Evolutionary conservation across 53 echinoderm and acorn worm species (phyloP), one percentile per base, ranked within the genome.

Genomic region (Patiria pectinifera): DNA sequence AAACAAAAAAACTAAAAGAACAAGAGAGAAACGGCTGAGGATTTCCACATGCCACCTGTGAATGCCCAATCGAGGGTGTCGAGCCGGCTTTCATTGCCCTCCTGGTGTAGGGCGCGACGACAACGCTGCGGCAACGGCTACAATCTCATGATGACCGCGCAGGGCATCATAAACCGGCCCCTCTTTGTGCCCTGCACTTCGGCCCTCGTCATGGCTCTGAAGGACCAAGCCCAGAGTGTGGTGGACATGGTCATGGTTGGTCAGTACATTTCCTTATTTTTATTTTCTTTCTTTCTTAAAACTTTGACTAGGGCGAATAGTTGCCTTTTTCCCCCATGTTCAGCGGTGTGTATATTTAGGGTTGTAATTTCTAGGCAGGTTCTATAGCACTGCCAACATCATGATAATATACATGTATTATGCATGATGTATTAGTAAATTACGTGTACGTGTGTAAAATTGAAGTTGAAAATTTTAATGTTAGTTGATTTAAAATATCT

Each of bases 111-210:
- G 48, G 90, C 69, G 44, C 48, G 90, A 63, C 90, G 90, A 45
- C 81, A 77, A 8, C 81, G 81, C 63, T 81, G 80, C 63, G 10
- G 80, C 23, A 90, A 90, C 71, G 89, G 89, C 45, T 72, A 85
- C 70, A 83, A 89, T 6, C 86, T 86, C 76, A 86, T 92, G 92
- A 94, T 94, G 88, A 69, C 86, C 10, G 87, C 93, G 18, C 91
- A 93, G 35, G 87, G 92, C 14, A 93, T 87, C 85, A 94, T 96
- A 46, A 89, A 87, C 44, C 81, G 95, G 24, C 98, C 98, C 19
- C 93, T 98, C 13, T 98, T 98, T 86, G 95, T 98, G 93, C 98
- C 98, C 49, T 95, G 95, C 63, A 96, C 96, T 47, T 96, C 96
- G 43, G 96, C 95, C 45, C 94, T 98, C 71, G 98, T 98, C 91